A percentile compares a stretch with the other conserved stretches of the same genome.
phyloP scores from a whole-genome alignment of 2,113 vertebrate genomes.

The Chascanopsetta lugubris region DNA sequence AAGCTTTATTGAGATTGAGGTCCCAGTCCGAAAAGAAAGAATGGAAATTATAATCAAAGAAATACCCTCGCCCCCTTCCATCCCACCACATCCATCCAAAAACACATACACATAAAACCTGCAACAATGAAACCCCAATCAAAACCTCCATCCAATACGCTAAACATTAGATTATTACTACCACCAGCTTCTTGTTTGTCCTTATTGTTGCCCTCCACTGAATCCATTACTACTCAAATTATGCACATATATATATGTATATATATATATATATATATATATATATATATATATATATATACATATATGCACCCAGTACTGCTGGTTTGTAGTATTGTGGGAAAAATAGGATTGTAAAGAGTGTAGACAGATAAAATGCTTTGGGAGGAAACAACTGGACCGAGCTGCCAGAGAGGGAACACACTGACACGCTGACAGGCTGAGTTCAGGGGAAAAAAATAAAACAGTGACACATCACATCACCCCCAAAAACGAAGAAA shows the following conservation, averaged over 20 bases:
- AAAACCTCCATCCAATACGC: slow-evolving; percentile 17
- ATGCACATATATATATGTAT: no score
- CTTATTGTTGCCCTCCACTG: background rate
- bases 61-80: no score
- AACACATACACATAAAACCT: no score
- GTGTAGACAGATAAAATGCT: slow-evolving; percentile 16
- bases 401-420: slow-evolving; percentile 30
- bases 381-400: slow-evolving; percentile 9
- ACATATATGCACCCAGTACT: background rate
- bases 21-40: no score
- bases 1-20: no score
- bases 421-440: slow-evolving; percentile 49
- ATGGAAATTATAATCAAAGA: no score
- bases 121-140: no score
- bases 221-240: slow-evolving; percentile 16
- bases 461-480: slow-evolving; percentile 20
- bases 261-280: no score
- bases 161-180: background rate
- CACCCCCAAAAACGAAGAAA: slow-evolving; percentile 7
- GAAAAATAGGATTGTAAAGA: background rate
- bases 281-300: no score
- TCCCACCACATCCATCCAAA: no score
- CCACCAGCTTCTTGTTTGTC: background rate
- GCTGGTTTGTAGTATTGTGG: background rate
- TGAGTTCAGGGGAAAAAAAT: slow-evolving; percentile 32